Percentiles rank a stretch among this genome's conserved stretches.
phyloP scores from a whole-genome alignment of 2,888 invertebrate species.

The Drosophila kuntzei region DNA sequence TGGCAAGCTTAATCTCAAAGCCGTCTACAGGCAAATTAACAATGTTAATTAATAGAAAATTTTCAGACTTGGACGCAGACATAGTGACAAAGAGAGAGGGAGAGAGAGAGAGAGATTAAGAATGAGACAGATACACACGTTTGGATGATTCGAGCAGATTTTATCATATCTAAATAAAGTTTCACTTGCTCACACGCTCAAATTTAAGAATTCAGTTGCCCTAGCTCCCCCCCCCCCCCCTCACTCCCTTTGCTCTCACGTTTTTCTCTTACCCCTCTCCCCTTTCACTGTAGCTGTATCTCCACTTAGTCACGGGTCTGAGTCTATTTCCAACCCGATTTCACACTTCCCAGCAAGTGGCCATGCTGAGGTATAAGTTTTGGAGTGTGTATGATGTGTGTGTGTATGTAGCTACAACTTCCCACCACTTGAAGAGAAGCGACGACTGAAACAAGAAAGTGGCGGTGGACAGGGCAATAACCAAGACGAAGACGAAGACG shows the following conservation, averaged over 20 bases:
- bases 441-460: slow-evolving; percentile 60
- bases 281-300: slow-evolving; percentile 1
- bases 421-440: slow-evolving; percentile 46
- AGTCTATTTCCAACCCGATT: slow-evolving; percentile 52
- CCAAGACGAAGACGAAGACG: slow-evolving; percentile 20
- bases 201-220: slow-evolving; percentile 48
- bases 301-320: slow-evolving; percentile 58
- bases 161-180: slow-evolving; percentile 71
- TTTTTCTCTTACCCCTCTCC: not conserved
- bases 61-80: slow-evolving; percentile 45
- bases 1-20: slow-evolving; percentile 62
- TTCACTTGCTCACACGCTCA: slow-evolving; percentile 70
- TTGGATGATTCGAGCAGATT: slow-evolving; percentile 48
- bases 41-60: slow-evolving; percentile 79
- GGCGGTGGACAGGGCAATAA: slow-evolving; percentile 53
- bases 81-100: too few relatives aligned
- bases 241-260: too few relatives aligned
- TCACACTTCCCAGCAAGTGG: slow-evolving; percentile 68
- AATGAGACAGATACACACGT: slow-evolving; percentile 3
- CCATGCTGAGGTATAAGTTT: slow-evolving; percentile 9
- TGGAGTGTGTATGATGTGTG: not conserved
- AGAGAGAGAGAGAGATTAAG: not conserved
- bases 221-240: slow-evolving; percentile 1
- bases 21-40: slow-evolving; percentile 63
- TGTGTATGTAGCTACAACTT: slow-evolving; percentile 38